Base-by-base conservation (phyloP, 2,888 invertebrate genomes). In the Lithosia quadra region DNA sequence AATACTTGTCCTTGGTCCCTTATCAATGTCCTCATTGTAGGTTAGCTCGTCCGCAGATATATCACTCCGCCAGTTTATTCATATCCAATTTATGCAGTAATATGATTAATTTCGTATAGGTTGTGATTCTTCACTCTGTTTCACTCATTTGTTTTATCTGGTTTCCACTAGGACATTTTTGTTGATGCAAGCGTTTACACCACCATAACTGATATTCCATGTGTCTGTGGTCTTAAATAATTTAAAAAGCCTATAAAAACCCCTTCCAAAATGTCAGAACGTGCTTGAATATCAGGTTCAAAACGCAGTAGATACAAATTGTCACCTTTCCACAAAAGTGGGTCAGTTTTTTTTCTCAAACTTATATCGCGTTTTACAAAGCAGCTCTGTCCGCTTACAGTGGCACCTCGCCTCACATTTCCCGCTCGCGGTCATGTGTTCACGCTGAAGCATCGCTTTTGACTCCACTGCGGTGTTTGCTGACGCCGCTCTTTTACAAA, bases 371-470 rank as follows among this genome's bases (percentile, higher is more conserved):
- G 4, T 7, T 57, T 34, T 5, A 34, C n/a, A 11, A 58, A 11
- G 0, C 13, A 36, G 39, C 10, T 33, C 58, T 56, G 15, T n/a
- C n/a, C 69, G 73, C 72, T 73, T 0, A 0, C 65, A 77, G 11
- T 67, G 39, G 0, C 11, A 65, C 74, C 78, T 2, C 24, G 15
- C 56, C 59, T 39, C 18, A 18, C 63, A 13, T 64, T 65, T 69
- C 64, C 67, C 69, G 77, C 76, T 76, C 65, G 75, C 78, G 78
- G 83, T 77, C 80, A 78, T 82, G 76, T 84, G 74, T 79, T 75
- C 73, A 62, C 71, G 66, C 74, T 77, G 67, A 71, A 80, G 83
- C 77, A 73, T 71, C 70, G 77, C 85, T 83, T n/a, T 84, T 86
- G 73, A 77, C 76, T 73, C 69, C 49, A 68, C 73, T 34, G 36